Base-by-base conservation (phyloP, 2,113 vertebrate species). In the Nicator chloris region DNA sequence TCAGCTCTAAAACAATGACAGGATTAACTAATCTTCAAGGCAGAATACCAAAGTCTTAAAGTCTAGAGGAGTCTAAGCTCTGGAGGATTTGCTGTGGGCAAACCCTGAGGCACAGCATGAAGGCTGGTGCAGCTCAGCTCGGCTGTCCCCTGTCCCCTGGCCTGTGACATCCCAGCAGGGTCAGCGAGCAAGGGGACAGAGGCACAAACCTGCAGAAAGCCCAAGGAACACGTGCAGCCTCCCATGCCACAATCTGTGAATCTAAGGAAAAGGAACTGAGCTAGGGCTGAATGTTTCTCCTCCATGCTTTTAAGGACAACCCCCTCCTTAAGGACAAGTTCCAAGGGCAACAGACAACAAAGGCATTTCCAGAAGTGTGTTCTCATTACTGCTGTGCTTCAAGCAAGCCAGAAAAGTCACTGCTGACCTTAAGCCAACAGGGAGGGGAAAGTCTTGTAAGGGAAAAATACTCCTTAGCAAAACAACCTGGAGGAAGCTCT, bases 371-470 rank as follows among this genome's bases (percentile, higher is more conserved):
- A 95, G 68, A 85, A 92, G 50, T 39, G 70, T 93, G 87, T 79
- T 95, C 87, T 90, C 84, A 39, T 95, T 91, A 72, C 61, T 73
- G 75, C 91, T 54, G 70, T 17, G 27, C 82, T 91, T 70, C 79
- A 37, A 86, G 76, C 4, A 4, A 88, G 92, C 92, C 96, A 95
- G 82, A 85, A 91, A 94, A 95, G 93, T 86, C 82, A 68, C 64
- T 77, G 75, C 79, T 90, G 93, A 93, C 90, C 64, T 90, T 70
- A 64, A 90, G 92, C 90, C 95, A 95, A 70, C 0, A 27, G 59
- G 75, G 82, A 90, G 79, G 42, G 92, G 65, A 82, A 85, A 88
- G 71, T 75, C 82, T 70, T 93, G 57, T 37, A 94, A 91, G 78
- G 78, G 70, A 92, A 96, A 95, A 95, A 82, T 13, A 44, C 40